Base-by-base conservation (phyloP, 2,113 vertebrate species). In the Atrichornis clamosus region DNA sequence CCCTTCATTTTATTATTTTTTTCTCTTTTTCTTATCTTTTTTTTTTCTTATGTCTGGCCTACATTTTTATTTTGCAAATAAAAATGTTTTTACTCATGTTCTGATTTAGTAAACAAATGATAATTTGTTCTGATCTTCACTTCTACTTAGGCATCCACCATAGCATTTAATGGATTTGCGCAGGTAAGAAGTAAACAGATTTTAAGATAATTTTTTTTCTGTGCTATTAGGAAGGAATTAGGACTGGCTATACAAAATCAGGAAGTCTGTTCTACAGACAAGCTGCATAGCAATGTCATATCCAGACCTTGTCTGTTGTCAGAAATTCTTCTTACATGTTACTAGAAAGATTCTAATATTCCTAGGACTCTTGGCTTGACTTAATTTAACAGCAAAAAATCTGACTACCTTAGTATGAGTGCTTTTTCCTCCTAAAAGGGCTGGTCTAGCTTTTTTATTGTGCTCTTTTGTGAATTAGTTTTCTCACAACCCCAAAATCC, bases 101-200 rank as follows among this genome's bases (percentile, higher is more conserved):
- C 8, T 10, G n/a, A 58, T 83, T 75, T 75, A 67, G 42, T 93
- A 73, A 53, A 76, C 55, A 84, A 75, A 94, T 81, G 35, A 56
- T 93, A 92, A 92, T 95, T 60, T 65, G 27, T 92, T 97, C 37
- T 94, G 65, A 89, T 98, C 90, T 98, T 87, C 35, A 75, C 94
- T 98, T 98, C 86, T 95, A 80, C 97, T 97, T 96, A 99, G 98
- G 98, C 97, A 86, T 93, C 98, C 88, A 98, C 96, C 93, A 97
- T 97, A 94, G 97, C 98, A 56, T 98, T 99, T 97, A 99, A 99
- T 97, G 98, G 98, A 98, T 98, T 99, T 91, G 93, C 98, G 52
- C 98, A 99, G 98, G 99, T 99, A 98, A 98, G 96, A 93, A 83
- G 73, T 81, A 72, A 77, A 59, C 32, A 39, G 9, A 7, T n/a